phyloP scores from a whole-genome alignment of 2,113 vertebrate species.

The Syngnathus scovelli region DNA sequence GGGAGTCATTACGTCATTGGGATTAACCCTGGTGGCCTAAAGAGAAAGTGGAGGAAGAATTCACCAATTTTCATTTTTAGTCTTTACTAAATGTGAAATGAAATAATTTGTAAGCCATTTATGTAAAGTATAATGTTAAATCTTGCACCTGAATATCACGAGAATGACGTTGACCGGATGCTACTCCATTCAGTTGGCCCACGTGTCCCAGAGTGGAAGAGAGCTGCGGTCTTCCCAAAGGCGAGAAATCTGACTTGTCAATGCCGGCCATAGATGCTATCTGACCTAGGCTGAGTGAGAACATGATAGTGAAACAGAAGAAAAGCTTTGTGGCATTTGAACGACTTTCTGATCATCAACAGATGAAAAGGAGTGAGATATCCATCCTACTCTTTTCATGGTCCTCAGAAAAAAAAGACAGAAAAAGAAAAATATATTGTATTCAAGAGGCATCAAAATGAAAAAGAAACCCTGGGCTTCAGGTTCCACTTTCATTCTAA shows the following conservation, averaged over 20 bases:
- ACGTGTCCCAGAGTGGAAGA: conserved; percentile 69
- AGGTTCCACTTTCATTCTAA: background rate
- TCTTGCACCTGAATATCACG: conserved; percentile 12
- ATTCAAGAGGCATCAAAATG: background rate
- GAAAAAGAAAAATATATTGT: background rate
- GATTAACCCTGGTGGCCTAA: conserved; percentile 14
- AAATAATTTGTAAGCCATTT: too few species aligned
- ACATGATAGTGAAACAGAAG: background rate
- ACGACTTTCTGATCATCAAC: background rate
- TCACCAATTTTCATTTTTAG: too few species aligned
- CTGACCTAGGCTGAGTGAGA: conserved; percentile 78
- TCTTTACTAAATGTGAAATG: too few species aligned
- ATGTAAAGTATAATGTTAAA: too few species aligned
- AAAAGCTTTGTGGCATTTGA: background rate
- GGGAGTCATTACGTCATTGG: conserved; percentile 1
- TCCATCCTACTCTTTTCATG: background rate
- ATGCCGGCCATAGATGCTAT: conserved; percentile 85
- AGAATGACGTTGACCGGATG: background rate
- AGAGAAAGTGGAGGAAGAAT: conserved; percentile 4
- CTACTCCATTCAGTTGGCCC: conserved; percentile 30
- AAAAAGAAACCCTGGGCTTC: background rate
- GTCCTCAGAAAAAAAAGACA: too few species aligned
- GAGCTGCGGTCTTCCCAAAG: conserved; percentile 74
- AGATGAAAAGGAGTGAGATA: background rate
- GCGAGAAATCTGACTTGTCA: conserved; percentile 81